These are phyloP conservation scores for Hecatera dysodea DNA, from an alignment of 2,888 invertebrate genomes.

Conservation along the genomic window DNA sequence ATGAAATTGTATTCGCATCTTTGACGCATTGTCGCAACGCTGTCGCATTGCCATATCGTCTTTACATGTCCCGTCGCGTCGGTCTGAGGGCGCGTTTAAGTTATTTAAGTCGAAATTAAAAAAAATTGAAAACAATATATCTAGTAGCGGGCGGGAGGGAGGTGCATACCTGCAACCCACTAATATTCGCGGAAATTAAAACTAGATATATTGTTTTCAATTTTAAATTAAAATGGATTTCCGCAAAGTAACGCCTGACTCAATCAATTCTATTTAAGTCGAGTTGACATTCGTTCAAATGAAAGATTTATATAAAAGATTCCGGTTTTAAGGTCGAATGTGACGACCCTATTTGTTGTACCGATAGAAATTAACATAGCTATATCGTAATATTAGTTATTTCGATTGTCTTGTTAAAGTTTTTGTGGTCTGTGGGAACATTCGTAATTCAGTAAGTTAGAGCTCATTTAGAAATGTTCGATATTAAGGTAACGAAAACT, in stretches of 20 bases:
- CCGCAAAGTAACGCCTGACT: too few species aligned
- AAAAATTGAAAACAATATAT: too few species aligned
- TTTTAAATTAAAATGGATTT: too few species aligned
- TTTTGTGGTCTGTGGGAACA: slow-evolving; percentile 3
- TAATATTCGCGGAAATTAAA: too few species aligned
- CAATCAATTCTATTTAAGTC: background rate
- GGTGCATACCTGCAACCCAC: too few species aligned
- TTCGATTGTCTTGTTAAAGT: slow-evolving; percentile 8
- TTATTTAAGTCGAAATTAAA: too few species aligned
- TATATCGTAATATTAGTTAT: slow-evolving; percentile 20
- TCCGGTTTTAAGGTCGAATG: slow-evolving; percentile 32
- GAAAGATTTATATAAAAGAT: slow-evolving; percentile 29
- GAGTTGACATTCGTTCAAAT: slow-evolving; percentile 11
- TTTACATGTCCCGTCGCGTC: background rate
- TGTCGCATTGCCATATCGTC: background rate
- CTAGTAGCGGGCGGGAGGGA: too few species aligned
- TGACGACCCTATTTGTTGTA: slow-evolving; percentile 41
- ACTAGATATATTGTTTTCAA: too few species aligned
- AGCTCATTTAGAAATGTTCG: background rate
- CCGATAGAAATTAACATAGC: slow-evolving; percentile 35
- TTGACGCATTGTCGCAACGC: background rate
- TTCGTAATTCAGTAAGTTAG: background rate
- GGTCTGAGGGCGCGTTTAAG: background rate
- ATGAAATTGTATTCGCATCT: background rate
- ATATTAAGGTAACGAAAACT: background rate